Conservation (phyloP, 2,888 invertebrate species). For the Odontocerum albicorne region DNA sequence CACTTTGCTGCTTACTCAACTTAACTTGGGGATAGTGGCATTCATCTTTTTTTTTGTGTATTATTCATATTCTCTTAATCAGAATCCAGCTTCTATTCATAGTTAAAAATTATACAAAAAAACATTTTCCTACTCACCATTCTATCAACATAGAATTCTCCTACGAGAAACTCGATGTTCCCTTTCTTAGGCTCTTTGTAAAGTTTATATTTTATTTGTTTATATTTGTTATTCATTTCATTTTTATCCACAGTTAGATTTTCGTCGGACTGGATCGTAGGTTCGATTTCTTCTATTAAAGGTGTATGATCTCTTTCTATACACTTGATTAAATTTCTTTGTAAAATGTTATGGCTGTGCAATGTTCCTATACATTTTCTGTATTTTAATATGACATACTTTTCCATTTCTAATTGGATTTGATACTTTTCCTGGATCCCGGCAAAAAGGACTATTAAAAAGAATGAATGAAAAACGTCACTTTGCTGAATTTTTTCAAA, state of each 20-base stretch:
- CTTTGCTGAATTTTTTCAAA: constrained; percentile 73
- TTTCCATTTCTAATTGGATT: constrained; percentile 65
- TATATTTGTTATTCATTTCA: constrained; percentile 35
- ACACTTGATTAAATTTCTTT: constrained; percentile 62
- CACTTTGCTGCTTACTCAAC: too few relatives aligned
- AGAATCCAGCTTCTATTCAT: too few relatives aligned
- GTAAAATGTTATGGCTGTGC: constrained; percentile 73
- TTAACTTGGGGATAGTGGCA: too few relatives aligned
- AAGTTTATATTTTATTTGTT: constrained; percentile 57
- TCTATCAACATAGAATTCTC: constrained; percentile 64
- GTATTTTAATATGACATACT: constrained; percentile 70
- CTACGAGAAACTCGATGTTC: constrained; percentile 57
- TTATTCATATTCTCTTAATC: too few relatives aligned
- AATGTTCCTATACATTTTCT: constrained; percentile 73
- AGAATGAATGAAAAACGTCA: constrained; percentile 74
- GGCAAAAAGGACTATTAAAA: constrained; percentile 77
- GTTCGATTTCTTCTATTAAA: constrained; percentile 63
- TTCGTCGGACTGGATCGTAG: constrained; percentile 29
- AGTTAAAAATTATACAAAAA: too few relatives aligned
- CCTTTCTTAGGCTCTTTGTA: constrained; percentile 60
- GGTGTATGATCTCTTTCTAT: constrained; percentile 44
- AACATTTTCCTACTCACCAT: constrained; percentile 52
- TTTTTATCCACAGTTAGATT: too few relatives aligned
- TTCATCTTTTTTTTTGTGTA: too few relatives aligned
- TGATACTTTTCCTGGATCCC: constrained; percentile 79